Evolutionary conservation across 2,888 invertebrate genomes (phyloP).

Genomic region (Ariolimax columbianus): DNA sequence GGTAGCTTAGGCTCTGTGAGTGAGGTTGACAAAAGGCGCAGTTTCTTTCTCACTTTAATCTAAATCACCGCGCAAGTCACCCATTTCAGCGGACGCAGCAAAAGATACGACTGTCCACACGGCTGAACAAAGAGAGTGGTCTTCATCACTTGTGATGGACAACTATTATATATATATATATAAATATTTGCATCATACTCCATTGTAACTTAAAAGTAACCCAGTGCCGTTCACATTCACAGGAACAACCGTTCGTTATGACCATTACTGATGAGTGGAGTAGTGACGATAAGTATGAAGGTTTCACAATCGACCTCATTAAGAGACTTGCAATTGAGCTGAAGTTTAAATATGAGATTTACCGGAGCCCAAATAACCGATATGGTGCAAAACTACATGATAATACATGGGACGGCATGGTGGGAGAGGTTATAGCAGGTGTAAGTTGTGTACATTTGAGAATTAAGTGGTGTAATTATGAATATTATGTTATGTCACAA

Average conservation of each 20-base stretch:
- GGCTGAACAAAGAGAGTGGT: too few species aligned
- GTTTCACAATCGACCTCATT: constrained; percentile 71
- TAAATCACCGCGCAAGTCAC: too few species aligned
- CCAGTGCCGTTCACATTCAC: neutral
- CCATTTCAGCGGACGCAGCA: too few species aligned
- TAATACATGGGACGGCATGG: constrained; percentile 69
- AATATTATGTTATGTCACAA: too few species aligned
- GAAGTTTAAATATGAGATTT: constrained; percentile 66
- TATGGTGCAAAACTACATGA: constrained; percentile 55
- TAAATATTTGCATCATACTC: too few species aligned
- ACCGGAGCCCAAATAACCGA: constrained; percentile 61
- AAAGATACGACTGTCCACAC: too few species aligned
- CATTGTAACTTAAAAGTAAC: too few species aligned
- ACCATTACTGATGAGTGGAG: constrained; percentile 41
- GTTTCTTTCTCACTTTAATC: too few species aligned
- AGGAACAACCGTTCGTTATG: constrained; percentile 74
- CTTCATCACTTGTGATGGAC: too few species aligned
- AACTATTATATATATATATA: too few species aligned
- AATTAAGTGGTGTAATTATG: neutral
- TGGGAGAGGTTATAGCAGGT: constrained; percentile 64
- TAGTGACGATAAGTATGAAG: constrained; percentile 60
- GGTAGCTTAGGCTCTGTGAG: too few species aligned
- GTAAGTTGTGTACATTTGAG: constrained; percentile 56
- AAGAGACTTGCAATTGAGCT: constrained; percentile 59
- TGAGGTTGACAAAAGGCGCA: too few species aligned